These are phyloP conservation scores for Addax nasomaculatus DNA, from an alignment of 2,113 vertebrate genomes.

Conservation along the genomic window DNA sequence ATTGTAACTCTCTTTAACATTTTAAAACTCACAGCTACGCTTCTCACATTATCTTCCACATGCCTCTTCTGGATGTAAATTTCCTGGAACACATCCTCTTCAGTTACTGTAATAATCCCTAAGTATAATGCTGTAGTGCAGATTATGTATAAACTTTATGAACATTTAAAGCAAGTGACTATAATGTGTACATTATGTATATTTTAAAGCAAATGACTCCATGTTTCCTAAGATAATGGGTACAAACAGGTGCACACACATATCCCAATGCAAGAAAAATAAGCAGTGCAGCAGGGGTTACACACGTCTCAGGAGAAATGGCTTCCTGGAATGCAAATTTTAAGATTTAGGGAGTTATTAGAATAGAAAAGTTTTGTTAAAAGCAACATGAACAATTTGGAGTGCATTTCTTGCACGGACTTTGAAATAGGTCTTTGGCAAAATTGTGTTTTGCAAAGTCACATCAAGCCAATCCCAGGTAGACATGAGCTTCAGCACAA, in stretches of 20 bases:
- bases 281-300: background rate
- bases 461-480: background rate
- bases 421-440: background rate
- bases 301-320: background rate
- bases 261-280: background rate
- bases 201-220: background rate
- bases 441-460: background rate
- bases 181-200: background rate
- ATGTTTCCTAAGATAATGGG: background rate
- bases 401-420: background rate
- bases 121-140: background rate
- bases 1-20: background rate
- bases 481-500: background rate
- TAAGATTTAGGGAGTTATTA: background rate
- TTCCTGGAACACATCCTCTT: background rate
- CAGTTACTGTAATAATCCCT: background rate
- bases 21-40: background rate
- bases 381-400: background rate
- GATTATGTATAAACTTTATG: background rate
- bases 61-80: background rate
- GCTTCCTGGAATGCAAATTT: background rate
- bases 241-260: background rate
- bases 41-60: background rate
- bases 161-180: background rate
- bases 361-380: background rate